Evolutionary conservation across 2,888 invertebrate genomes (phyloP).

Genomic region (Xanthorhoe designata): DNA sequence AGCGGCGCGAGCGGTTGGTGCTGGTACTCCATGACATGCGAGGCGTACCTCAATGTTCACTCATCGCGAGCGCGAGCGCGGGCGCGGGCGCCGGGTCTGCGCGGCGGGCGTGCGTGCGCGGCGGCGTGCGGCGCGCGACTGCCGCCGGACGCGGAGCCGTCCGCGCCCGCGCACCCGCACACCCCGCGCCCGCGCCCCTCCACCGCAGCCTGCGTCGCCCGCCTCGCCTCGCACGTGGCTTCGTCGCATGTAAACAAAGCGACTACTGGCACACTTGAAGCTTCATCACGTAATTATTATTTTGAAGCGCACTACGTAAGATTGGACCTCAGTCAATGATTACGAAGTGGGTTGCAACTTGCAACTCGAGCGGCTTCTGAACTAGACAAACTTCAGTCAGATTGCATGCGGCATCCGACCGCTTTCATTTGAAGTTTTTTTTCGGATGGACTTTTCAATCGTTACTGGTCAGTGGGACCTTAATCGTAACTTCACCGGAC

Average conservation of each 20-base stretch:
- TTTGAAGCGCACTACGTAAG: conserved; percentile 15
- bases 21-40: conserved; percentile 79
- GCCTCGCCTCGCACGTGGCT: conserved; percentile 53
- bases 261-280: conserved; percentile 46
- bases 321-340: conserved; percentile 15
- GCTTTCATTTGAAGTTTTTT: background rate
- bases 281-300: conserved; percentile 37
- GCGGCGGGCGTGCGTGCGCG: conserved; percentile 61
- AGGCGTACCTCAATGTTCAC: conserved; percentile 69
- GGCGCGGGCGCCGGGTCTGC: conserved; percentile 60
- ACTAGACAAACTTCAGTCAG: background rate
- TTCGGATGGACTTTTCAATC: background rate
- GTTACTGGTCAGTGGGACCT: no score
- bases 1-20: conserved; percentile 84
- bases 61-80: conserved; percentile 64
- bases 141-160: conserved; percentile 49
- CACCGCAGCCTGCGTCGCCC: conserved; percentile 44
- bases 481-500: no score
- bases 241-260: conserved; percentile 67
- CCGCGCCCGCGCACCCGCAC: conserved; percentile 45
- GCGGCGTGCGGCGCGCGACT: conserved; percentile 66
- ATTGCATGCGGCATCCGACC: background rate
- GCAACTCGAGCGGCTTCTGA: background rate
- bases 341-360: conserved; percentile 4
- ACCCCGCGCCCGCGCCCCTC: conserved; percentile 47